These are phyloP conservation scores for Tortricodes alternella DNA, from an alignment of 2,888 invertebrate species.

Conservation along the genomic window DNA sequence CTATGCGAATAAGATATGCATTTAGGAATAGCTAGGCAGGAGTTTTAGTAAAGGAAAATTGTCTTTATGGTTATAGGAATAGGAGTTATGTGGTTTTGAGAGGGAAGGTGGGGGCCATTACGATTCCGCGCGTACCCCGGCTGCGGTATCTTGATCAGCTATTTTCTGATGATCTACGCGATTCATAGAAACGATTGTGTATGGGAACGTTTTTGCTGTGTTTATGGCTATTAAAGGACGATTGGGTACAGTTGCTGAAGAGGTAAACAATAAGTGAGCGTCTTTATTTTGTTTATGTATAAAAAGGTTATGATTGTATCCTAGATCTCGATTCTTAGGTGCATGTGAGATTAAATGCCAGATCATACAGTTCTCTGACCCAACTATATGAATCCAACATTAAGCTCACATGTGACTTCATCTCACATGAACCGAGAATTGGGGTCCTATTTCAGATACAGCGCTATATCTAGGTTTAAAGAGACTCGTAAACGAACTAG, in stretches of 20 bases:
- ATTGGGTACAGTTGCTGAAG: not conserved
- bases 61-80: conserved; percentile 19
- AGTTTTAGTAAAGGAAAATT: not conserved
- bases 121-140: conserved; percentile 10
- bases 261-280: not conserved
- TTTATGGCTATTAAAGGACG: conserved; percentile 2
- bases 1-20: conserved; percentile 12
- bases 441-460: too few relatives aligned
- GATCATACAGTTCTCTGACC: too few relatives aligned
- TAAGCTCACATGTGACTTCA: too few relatives aligned
- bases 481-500: too few relatives aligned
- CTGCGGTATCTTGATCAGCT: conserved; percentile 27
- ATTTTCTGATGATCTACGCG: conserved; percentile 31
- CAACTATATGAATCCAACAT: too few relatives aligned
- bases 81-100: conserved; percentile 10
- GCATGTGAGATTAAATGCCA: too few relatives aligned
- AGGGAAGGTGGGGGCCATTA: conserved; percentile 6
- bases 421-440: too few relatives aligned
- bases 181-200: conserved; percentile 21
- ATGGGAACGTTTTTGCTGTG: not conserved
- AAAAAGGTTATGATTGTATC: not conserved
- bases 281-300: not conserved
- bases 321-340: too few relatives aligned
- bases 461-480: too few relatives aligned
- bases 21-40: conserved; percentile 9